A percentile compares a stretch with the other conserved stretches of the same genome.
These are phyloP conservation scores for Corvus cornix DNA, from an alignment of 2,113 vertebrate species.

Conservation along the genomic window DNA sequence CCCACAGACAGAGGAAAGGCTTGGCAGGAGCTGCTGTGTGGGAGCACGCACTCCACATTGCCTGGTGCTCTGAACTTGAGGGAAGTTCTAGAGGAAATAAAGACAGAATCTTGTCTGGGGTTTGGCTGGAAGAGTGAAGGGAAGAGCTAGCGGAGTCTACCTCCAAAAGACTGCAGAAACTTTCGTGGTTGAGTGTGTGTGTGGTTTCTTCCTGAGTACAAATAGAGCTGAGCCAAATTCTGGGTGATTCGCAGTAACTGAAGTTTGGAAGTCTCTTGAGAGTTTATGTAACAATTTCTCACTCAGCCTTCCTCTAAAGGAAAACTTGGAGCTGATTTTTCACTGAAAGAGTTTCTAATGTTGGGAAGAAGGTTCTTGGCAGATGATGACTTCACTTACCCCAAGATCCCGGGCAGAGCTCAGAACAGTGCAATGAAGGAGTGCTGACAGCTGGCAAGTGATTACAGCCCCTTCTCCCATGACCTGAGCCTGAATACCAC, in stretches of 20 bases:
- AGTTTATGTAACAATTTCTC: constrained; percentile 24
- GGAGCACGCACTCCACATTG: neutral
- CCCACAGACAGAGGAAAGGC: neutral
- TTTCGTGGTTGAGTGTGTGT: neutral
- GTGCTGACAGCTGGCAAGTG: neutral
- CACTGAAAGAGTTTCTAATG: neutral
- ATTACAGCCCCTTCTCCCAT: neutral
- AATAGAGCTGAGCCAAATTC: neutral
- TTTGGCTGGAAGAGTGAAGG: neutral
- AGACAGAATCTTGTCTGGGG: neutral
- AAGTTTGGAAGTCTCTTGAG: neutral
- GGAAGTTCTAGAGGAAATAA: neutral
- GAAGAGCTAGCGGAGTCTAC: neutral
- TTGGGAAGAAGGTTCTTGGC: neutral
- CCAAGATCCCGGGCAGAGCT: neutral
- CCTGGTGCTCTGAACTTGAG: neutral
- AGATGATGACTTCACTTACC: neutral
- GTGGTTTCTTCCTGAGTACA: neutral
- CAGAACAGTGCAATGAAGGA: neutral
- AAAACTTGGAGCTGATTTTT: neutral
- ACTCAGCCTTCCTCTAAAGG: neutral
- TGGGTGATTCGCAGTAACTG: neutral
- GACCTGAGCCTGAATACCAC: no score
- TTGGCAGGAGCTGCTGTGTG: rapidly evolving
- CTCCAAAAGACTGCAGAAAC: neutral